Conservation (phyloP, 35 echinoderm and acorn worm species). For the Diadema setosum region DNA sequence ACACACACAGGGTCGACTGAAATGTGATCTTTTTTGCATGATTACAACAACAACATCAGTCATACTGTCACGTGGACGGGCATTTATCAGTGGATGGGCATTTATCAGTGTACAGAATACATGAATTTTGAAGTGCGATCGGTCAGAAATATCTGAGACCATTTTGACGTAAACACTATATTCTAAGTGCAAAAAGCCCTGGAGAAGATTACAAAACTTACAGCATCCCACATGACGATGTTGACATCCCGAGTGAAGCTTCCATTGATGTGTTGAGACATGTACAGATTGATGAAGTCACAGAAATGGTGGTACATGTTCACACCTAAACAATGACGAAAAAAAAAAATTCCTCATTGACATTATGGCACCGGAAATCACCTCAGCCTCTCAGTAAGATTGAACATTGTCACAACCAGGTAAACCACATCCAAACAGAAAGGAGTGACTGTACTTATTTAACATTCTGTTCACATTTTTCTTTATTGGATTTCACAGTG, state of each 20-base stretch:
- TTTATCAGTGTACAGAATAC: background rate
- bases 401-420: too few relatives aligned
- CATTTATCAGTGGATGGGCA: background rate
- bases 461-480: too few relatives aligned
- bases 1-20: background rate
- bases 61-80: too few relatives aligned
- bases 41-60: background rate
- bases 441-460: too few relatives aligned
- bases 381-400: too few relatives aligned
- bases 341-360: background rate
- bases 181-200: background rate
- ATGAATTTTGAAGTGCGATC: too few relatives aligned
- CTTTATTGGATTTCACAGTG: too few relatives aligned
- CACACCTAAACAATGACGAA: slow-evolving; percentile 52
- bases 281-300: slow-evolving; percentile 98
- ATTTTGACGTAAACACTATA: background rate
- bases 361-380: too few relatives aligned
- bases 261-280: slow-evolving; percentile 71
- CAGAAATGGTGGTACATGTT: slow-evolving; percentile 99
- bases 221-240: slow-evolving; percentile 94
- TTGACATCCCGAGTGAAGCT: slow-evolving; percentile 66
- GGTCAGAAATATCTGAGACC: too few relatives aligned
- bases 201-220: slow-evolving; percentile 6
- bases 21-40: too few relatives aligned
- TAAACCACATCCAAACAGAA: too few relatives aligned